Evolutionary conservation across 2,888 invertebrate species (phyloP).

Genomic region (Drosophila paranaensis): DNA sequence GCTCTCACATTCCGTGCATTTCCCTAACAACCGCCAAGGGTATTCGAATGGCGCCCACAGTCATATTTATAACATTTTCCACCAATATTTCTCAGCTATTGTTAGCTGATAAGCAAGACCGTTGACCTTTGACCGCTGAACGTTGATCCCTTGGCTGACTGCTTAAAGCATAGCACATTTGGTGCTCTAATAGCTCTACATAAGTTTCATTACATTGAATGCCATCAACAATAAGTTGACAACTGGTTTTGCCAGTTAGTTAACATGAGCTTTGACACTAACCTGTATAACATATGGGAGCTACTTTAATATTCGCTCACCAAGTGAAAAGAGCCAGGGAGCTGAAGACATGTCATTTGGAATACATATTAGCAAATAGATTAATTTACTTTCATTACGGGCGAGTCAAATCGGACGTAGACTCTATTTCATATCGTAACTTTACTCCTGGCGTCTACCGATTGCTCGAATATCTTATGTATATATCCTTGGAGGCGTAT

Average conservation of each 20-base stretch:
- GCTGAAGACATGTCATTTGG: too few species aligned
- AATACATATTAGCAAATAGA: not conserved
- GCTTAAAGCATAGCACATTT: not conserved
- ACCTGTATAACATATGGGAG: not conserved
- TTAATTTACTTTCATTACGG: too few species aligned
- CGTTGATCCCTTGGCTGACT: not conserved
- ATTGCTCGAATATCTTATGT: too few species aligned
- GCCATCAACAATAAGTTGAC: not conserved
- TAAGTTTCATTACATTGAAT: not conserved
- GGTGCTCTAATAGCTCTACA: not conserved
- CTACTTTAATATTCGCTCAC: too few species aligned
- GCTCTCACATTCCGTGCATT: not conserved
- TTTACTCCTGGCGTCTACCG: too few species aligned
- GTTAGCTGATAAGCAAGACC: not conserved
- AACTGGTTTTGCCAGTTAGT: not conserved
- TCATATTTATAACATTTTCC: slow-evolving; percentile 4
- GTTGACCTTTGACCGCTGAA: not conserved
- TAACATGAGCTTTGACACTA: not conserved
- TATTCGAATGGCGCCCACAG: not conserved
- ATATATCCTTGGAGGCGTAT: too few species aligned
- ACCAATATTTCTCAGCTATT: not conserved
- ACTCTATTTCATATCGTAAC: too few species aligned
- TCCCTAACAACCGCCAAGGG: not conserved
- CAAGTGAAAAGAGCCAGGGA: too few species aligned
- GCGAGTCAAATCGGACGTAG: too few species aligned